These are phyloP conservation scores for Hippocampus kuda DNA, from an alignment of 2,797 vertebrate species.

Conservation along the genomic window DNA sequence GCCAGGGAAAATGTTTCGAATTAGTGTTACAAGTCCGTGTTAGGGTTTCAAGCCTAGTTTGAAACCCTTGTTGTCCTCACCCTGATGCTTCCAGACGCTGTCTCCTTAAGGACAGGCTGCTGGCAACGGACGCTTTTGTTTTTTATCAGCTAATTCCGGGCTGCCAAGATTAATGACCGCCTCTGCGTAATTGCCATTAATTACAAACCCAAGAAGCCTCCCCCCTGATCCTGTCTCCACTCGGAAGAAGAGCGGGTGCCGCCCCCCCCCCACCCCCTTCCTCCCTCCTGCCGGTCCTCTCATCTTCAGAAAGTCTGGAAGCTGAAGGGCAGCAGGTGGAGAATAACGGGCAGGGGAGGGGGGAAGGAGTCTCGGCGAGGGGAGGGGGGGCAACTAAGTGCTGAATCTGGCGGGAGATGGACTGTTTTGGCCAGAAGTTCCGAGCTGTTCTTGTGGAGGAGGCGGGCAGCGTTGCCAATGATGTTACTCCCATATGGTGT, in stretches of 20 bases:
- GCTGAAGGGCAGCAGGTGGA: conserved; percentile 46
- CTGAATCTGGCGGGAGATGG: conserved; percentile 32
- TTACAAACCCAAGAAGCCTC: conserved; percentile 59
- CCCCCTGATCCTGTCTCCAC: conserved; percentile 29
- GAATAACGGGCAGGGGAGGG: neutral
- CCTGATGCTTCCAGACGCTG: conserved; percentile 41
- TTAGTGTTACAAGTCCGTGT: neutral
- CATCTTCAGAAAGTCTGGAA: conserved; percentile 19
- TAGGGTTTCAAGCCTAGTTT: neutral
- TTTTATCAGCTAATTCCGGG: conserved; percentile 59
- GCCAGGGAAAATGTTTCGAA: too few species aligned
- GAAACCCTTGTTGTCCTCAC: conserved; percentile 26
- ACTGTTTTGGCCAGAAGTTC: conserved; percentile 25
- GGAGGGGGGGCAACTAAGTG: conserved; percentile 20
- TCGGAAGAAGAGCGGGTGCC: conserved; percentile 25
- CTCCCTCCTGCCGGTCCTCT: conserved; percentile 29
- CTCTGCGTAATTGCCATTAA: conserved; percentile 59
- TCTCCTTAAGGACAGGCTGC: conserved; percentile 54
- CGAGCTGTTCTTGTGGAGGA: conserved; percentile 24
- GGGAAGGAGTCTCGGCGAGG: conserved; percentile 16
- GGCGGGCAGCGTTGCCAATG: conserved; percentile 44
- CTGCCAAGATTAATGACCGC: conserved; percentile 63
- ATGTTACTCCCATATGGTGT: conserved; percentile 57
- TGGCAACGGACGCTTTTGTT: conserved; percentile 56
- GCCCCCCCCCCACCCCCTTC: neutral